These are phyloP conservation scores for Lysandra bellargus DNA, from an alignment of 2,888 invertebrate genomes.

Conservation along the genomic window DNA sequence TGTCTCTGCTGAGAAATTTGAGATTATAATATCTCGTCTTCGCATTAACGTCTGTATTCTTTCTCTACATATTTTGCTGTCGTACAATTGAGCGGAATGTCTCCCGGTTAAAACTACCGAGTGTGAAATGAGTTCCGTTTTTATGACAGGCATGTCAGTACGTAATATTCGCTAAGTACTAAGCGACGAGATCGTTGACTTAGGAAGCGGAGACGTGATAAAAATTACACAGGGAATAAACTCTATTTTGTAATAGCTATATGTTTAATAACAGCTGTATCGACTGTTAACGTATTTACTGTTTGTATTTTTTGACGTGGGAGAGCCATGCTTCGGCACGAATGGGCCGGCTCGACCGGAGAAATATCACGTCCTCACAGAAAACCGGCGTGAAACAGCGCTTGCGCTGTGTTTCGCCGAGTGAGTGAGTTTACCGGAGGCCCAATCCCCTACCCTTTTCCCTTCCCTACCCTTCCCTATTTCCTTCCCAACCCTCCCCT, in stretches of 20 bases:
- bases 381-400: too few relatives aligned
- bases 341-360: too few relatives aligned
- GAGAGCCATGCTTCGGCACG: too few relatives aligned
- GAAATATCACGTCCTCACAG: too few relatives aligned
- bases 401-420: too few relatives aligned
- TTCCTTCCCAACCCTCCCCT: too few relatives aligned
- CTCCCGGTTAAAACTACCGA: slow-evolving; percentile 9
- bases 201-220: slow-evolving; percentile 1
- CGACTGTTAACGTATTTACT: background rate
- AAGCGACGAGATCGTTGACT: slow-evolving; percentile 3
- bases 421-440: too few relatives aligned
- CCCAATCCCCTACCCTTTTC: too few relatives aligned
- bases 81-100: background rate
- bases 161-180: background rate
- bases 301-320: background rate
- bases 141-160: background rate
- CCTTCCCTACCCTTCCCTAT: too few relatives aligned
- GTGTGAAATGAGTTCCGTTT: slow-evolving; percentile 22
- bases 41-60: background rate
- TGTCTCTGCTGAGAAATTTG: background rate
- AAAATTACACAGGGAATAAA: background rate
- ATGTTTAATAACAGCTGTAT: background rate
- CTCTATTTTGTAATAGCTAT: background rate
- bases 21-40: background rate
- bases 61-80: background rate